Conservation (phyloP, 2,113 vertebrate genomes). For the Camelus dromedarius region DNA sequence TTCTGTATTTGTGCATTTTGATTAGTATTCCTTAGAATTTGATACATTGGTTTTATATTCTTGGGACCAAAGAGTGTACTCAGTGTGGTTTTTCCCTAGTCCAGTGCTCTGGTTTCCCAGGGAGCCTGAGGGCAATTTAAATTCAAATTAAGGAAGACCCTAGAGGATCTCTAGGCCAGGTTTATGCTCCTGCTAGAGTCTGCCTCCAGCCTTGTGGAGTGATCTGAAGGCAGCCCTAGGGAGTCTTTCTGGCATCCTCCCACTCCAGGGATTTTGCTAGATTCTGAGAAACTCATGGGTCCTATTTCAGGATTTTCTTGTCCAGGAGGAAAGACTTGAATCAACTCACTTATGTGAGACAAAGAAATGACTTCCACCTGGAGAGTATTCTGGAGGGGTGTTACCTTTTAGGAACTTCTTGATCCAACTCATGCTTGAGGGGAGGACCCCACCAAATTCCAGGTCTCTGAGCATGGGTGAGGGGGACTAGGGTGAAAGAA, state of each 20-base stretch:
- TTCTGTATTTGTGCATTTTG: conserved; percentile 38
- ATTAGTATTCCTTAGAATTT: background rate
- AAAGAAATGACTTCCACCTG: background rate
- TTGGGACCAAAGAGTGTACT: background rate
- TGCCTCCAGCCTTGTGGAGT: background rate
- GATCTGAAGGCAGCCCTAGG: background rate
- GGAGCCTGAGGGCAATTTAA: background rate
- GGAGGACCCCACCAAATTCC: background rate
- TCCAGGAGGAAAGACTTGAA: background rate
- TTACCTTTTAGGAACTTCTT: background rate
- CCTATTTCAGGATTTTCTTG: background rate
- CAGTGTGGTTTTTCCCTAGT: background rate
- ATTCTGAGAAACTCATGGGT: background rate
- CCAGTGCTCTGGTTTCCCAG: background rate
- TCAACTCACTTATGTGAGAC: background rate
- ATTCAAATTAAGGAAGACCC: background rate
- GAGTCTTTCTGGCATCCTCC: background rate
- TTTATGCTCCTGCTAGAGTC: background rate
- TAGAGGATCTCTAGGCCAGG: background rate
- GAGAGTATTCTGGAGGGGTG: background rate
- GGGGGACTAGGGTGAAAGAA: background rate
- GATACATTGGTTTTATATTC: background rate
- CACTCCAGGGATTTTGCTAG: background rate
- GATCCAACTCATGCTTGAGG: background rate
- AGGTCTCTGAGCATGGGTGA: background rate